phyloP scores from a whole-genome alignment of 2,797 vertebrate genomes.

The Enteromius mattozi region DNA sequence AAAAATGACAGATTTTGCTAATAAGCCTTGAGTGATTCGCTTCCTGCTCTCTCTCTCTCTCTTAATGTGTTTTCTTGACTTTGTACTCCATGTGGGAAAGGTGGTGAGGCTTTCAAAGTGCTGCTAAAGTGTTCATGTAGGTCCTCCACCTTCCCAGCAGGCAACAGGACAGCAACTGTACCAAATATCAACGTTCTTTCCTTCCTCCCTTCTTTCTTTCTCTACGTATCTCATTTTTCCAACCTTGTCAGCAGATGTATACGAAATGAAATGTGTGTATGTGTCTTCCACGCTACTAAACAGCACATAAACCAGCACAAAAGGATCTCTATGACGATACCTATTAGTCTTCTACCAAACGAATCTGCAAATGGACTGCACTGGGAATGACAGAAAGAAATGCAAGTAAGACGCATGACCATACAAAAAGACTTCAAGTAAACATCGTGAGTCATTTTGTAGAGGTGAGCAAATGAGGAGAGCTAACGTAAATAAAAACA shows the following conservation, averaged over 20 bases:
- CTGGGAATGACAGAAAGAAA: slow-evolving; percentile 66
- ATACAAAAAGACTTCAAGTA: slow-evolving; percentile 74
- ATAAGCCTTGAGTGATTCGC: slow-evolving; percentile 32
- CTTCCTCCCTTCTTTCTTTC: neutral
- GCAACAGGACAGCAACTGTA: slow-evolving; percentile 59
- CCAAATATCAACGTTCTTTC: slow-evolving; percentile 23
- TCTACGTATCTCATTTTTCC: neutral
- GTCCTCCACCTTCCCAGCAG: slow-evolving; percentile 72
- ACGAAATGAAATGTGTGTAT: slow-evolving; percentile 56
- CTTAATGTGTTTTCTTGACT: slow-evolving; percentile 48
- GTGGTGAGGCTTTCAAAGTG: slow-evolving; percentile 74
- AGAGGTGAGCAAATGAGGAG: slow-evolving; percentile 53
- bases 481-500: slow-evolving; percentile 33
- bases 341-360: slow-evolving; percentile 56
- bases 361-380: slow-evolving; percentile 59
- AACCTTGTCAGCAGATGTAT: slow-evolving; percentile 49
- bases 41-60: slow-evolving; percentile 18
- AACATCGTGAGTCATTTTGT: slow-evolving; percentile 71
- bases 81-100: slow-evolving; percentile 59
- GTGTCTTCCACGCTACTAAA: slow-evolving; percentile 51
- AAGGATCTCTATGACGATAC: slow-evolving; percentile 58
- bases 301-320: slow-evolving; percentile 61
- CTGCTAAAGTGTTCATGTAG: slow-evolving; percentile 71
- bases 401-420: slow-evolving; percentile 61
- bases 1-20: slow-evolving; percentile 11